Base-by-base conservation (phyloP, 2,797 vertebrate genomes). In the Microcaecilia unicolor region DNA sequence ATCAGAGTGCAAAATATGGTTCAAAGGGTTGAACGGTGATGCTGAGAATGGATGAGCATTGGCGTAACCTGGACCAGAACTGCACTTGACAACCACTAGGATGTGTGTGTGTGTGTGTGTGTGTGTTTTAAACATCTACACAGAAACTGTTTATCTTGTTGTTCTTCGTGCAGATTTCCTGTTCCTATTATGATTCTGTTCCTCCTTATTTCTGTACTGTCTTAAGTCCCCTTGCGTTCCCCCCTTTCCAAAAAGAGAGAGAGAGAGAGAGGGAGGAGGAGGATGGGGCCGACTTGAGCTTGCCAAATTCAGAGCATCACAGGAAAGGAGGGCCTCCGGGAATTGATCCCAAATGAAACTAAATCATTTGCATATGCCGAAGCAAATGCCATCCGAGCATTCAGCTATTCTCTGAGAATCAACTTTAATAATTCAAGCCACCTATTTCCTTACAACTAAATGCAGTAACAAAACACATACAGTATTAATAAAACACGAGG, bases 271-370 rank as follows among this genome's bases (percentile, higher is more conserved):
- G 15, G 26, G 18, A 38, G 21, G 40, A 13, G 46, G 28, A 16
- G 24, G 23, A 19, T 22, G 53, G 48, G 49, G 21, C 52, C 61
- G 42, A 28, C 44, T 59, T 10, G 41, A 49, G 72, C 67, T 67
- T 81, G 82, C 81, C 85, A 86, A 83, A 81, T 67, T 51, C 65
- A 22, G 67, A 76, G 75, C 81, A 74, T 78, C 73, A 58, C 67
- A 76, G 74, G 67, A 64, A 80, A 74, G 63, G 48, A 63, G 56
- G 72, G 51, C 81, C 78, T 73, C 71, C 67, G 82, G 84, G 82
- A 83, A 78, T 70, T 48, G 74, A 74, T 88, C 85, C 83, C 84
- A 81, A 85, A 80, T 78, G 81, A 78, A 85, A 80, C 76, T 68
- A 72, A 83, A 81, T 82, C 72, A 83, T 85, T 85, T 84, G 81